Percentiles rank a stretch among this genome's conserved stretches.
These are phyloP conservation scores for Arothron firmamentum DNA, from an alignment of 2,113 vertebrate genomes.

Conservation along the genomic window DNA sequence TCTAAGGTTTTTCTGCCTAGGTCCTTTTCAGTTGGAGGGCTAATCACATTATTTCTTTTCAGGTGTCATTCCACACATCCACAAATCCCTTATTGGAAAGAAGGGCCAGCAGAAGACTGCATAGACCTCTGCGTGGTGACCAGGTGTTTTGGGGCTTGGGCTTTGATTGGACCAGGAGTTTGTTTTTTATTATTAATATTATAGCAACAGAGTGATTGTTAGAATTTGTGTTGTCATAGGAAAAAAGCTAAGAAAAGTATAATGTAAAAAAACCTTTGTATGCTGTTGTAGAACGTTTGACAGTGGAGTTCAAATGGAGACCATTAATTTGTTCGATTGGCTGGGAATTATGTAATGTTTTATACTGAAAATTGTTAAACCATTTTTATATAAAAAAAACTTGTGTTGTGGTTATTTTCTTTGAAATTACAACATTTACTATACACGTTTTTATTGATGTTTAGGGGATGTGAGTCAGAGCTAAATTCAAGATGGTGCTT, in stretches of 20 bases:
- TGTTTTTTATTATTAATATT: conserved; percentile 73
- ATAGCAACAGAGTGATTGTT: conserved; percentile 77
- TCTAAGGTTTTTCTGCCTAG: background rate
- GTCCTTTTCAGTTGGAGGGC: background rate
- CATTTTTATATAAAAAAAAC: conserved; percentile 78
- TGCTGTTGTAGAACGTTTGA: conserved; percentile 82
- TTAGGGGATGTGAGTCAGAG: conserved; percentile 28
- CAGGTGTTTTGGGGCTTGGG: conserved; percentile 64
- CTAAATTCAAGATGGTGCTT: conserved; percentile 49
- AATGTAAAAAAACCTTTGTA: conserved; percentile 76
- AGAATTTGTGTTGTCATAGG: conserved; percentile 74
- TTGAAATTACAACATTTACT: conserved; percentile 55
- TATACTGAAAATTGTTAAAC: conserved; percentile 92
- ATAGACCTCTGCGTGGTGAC: conserved; percentile 67
- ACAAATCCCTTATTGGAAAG: conserved; percentile 98
- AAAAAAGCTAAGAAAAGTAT: conserved; percentile 66
- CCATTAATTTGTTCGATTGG: conserved; percentile 83
- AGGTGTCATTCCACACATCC: conserved; percentile 99
- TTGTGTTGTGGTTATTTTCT: conserved; percentile 69
- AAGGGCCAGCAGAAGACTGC: conserved; percentile 98
- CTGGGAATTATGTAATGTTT: conserved; percentile 84
- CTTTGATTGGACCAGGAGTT: conserved; percentile 73
- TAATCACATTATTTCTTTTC: conserved; percentile 12
- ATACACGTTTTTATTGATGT: conserved; percentile 48
- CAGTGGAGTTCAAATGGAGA: conserved; percentile 66